Conservation (phyloP, 2,797 vertebrate genomes). For the Geotrypetes seraphini region DNA sequence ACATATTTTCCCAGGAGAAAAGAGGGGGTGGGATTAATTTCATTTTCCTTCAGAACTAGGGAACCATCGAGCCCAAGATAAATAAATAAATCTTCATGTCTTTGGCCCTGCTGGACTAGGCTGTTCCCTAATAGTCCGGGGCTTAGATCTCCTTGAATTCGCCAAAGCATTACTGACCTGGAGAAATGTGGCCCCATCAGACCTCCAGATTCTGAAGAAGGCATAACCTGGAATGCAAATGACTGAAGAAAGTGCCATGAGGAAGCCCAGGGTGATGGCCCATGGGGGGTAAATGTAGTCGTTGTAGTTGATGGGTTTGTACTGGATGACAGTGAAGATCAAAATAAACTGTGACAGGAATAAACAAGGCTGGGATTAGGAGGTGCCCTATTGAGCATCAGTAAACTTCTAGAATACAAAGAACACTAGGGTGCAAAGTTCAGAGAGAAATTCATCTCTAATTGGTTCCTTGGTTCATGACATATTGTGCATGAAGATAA, state of each 20-base stretch:
- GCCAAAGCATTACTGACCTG: conserved; percentile 80
- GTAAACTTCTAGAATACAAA: too few species aligned
- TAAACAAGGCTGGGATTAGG: not conserved
- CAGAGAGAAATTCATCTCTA: too few species aligned
- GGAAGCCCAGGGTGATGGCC: conserved; percentile 85
- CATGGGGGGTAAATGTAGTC: conserved; percentile 82
- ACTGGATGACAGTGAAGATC: conserved; percentile 96
- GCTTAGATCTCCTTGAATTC: too few species aligned
- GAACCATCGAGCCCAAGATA: not conserved
- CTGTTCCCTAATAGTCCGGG: not conserved
- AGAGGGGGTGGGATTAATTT: too few species aligned
- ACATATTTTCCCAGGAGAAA: too few species aligned
- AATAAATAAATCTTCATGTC: too few species aligned
- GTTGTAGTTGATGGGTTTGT: conserved; percentile 91
- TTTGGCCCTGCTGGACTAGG: not conserved
- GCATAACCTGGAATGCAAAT: conserved; percentile 92
- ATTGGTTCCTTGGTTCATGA: too few species aligned
- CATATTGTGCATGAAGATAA: too few species aligned
- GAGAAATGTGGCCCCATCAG: conserved; percentile 79
- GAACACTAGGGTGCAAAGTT: too few species aligned
- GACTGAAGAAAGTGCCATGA: conserved; percentile 91
- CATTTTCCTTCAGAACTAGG: too few species aligned
- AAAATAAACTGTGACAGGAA: conserved; percentile 77
- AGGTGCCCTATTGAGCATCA: too few species aligned
- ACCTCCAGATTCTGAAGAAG: conserved; percentile 74